These are phyloP conservation scores for Polypedilum pembai DNA, from an alignment of 1,140 invertebrate genomes.

Conservation along the genomic window DNA sequence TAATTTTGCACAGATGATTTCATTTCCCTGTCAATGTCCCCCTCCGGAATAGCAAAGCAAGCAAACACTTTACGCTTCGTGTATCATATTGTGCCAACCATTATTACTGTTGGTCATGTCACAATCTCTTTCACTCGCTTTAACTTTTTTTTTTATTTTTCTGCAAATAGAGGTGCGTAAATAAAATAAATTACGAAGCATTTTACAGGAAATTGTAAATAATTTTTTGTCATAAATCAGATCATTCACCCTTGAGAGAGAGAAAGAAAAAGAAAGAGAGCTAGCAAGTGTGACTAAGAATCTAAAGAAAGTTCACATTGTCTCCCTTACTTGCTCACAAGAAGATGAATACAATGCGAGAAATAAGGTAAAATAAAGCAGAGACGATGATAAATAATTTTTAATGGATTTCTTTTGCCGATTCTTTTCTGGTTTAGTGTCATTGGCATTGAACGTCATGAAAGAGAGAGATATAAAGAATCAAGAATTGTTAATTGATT, in stretches of 20 bases:
- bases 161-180: slow-evolving; percentile 16
- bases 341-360: not conserved
- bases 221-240: slow-evolving; percentile 13
- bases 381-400: slow-evolving; percentile 23
- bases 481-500: not conserved
- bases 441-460: slow-evolving; percentile 18
- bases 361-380: not conserved
- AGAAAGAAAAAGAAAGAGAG: not conserved
- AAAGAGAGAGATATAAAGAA: not conserved
- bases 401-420: slow-evolving; percentile 9
- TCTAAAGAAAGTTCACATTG: not conserved
- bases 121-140: not conserved
- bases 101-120: slow-evolving; percentile 2
- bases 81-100: not conserved
- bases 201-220: slow-evolving; percentile 13
- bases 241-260: not conserved
- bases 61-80: not conserved
- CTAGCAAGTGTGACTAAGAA: slow-evolving; percentile 1
- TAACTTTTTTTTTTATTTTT: not conserved
- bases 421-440: not conserved
- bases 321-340: not conserved
- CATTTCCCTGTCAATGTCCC: not conserved
- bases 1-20: slow-evolving; percentile 26
- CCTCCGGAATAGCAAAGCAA: not conserved
- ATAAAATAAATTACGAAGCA: not conserved